These are phyloP conservation scores for Melinaea marsaeus DNA, from an alignment of 2,888 invertebrate species.

Conservation along the genomic window DNA sequence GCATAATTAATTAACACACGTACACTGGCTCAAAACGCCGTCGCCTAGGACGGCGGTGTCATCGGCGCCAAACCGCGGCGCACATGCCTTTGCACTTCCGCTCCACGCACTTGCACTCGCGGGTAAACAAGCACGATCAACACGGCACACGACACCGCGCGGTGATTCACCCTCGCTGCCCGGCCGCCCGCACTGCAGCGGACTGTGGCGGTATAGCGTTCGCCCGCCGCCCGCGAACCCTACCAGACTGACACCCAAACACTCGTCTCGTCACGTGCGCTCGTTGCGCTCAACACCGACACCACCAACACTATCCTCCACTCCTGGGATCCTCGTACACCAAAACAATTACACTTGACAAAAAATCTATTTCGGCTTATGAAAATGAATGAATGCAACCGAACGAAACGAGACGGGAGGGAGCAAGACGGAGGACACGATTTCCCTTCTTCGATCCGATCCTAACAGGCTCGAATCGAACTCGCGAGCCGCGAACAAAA, in stretches of 20 bases:
- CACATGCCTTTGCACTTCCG: constrained; percentile 75
- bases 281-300: constrained; percentile 46
- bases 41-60: constrained; percentile 66
- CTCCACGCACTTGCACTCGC: constrained; percentile 74
- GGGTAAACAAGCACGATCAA: constrained; percentile 73
- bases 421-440: constrained; percentile 62
- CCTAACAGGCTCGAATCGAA: constrained; percentile 76
- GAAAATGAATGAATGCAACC: constrained; percentile 48
- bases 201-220: constrained; percentile 60
- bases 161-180: constrained; percentile 71
- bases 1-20: constrained; percentile 69
- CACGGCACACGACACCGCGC: constrained; percentile 52
- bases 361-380: constrained; percentile 53
- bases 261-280: constrained; percentile 68
- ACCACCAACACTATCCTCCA: constrained; percentile 52
- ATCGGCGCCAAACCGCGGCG: constrained; percentile 68
- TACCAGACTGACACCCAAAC: constrained; percentile 72
- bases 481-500: constrained; percentile 82
- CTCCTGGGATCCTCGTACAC: constrained; percentile 41
- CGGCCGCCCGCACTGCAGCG: constrained; percentile 68
- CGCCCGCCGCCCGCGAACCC: constrained; percentile 53
- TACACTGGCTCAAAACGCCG: constrained; percentile 66
- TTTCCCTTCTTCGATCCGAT: constrained; percentile 63
- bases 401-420: constrained; percentile 49
- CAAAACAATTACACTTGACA: constrained; percentile 56